Evolutionary conservation across 2,797 vertebrate genomes (phyloP).

Genomic region (Taeniopygia guttata): DNA sequence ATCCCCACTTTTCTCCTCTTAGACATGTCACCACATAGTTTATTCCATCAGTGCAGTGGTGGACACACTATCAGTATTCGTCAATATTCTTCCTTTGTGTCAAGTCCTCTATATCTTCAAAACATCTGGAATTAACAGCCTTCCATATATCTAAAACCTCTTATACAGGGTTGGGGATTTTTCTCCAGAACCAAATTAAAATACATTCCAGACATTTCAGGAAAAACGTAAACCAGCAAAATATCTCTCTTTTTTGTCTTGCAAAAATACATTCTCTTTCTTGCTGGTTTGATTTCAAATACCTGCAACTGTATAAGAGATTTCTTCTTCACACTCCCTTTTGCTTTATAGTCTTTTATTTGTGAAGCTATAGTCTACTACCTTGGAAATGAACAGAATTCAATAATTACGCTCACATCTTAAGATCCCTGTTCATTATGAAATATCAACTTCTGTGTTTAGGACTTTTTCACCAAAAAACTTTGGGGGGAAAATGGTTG

Average conservation of each 20-base stretch:
- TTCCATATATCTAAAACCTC: background rate
- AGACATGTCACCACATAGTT: accelerated
- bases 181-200: background rate
- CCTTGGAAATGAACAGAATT: conserved; percentile 5
- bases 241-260: background rate
- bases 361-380: background rate
- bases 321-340: background rate
- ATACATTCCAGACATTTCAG: background rate
- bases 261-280: background rate
- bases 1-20: background rate
- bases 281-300: conserved; percentile 1
- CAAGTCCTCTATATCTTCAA: background rate
- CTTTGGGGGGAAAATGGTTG: background rate
- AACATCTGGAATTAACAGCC: background rate
- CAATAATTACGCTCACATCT: background rate
- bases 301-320: background rate
- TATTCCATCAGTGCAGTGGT: background rate
- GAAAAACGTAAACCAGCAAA: background rate
- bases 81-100: background rate
- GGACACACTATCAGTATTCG: background rate
- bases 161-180: background rate
- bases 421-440: background rate
- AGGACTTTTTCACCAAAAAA: background rate
- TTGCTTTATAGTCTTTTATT: background rate
- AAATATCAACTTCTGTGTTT: background rate